A percentile compares a stretch with the other conserved stretches of the same genome.
Conservation (phyloP, 1,140 invertebrate species). For the Meloidogyne floridensis region DNA sequence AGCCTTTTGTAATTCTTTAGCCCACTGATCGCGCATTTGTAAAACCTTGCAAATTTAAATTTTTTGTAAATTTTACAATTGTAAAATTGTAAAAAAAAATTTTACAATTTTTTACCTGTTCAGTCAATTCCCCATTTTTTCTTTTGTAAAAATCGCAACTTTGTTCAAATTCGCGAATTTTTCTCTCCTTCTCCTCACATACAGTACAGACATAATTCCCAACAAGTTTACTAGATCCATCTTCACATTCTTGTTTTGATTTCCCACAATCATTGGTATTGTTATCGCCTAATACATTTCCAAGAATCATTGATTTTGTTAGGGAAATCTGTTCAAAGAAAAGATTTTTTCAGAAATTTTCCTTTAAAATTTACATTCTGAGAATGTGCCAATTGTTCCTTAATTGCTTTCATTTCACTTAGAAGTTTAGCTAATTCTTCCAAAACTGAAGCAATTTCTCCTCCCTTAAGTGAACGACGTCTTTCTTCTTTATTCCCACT, state of each 20-base stretch:
- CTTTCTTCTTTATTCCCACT: conserved; percentile 54
- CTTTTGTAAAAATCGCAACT: conserved; percentile 2
- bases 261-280: not conserved
- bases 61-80: not conserved
- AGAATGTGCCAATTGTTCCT: not conserved
- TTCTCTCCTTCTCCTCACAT: not conserved
- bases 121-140: not conserved
- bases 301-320: conserved; percentile 2
- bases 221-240: not conserved
- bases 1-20: not conserved
- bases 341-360: not conserved
- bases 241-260: conserved; percentile 13
- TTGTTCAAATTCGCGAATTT: not conserved
- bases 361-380: not conserved
- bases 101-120: not conserved
- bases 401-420: conserved; percentile 52
- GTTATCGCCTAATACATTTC: not conserved
- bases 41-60: not conserved
- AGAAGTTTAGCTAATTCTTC: conserved; percentile 59
- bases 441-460: conserved; percentile 52
- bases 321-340: not conserved
- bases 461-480: conserved; percentile 57
- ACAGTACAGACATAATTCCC: not conserved
- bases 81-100: not conserved
- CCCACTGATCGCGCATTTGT: not conserved